Base-by-base conservation (phyloP, 2,113 vertebrate genomes). In the Corydoras maculifer region DNA sequence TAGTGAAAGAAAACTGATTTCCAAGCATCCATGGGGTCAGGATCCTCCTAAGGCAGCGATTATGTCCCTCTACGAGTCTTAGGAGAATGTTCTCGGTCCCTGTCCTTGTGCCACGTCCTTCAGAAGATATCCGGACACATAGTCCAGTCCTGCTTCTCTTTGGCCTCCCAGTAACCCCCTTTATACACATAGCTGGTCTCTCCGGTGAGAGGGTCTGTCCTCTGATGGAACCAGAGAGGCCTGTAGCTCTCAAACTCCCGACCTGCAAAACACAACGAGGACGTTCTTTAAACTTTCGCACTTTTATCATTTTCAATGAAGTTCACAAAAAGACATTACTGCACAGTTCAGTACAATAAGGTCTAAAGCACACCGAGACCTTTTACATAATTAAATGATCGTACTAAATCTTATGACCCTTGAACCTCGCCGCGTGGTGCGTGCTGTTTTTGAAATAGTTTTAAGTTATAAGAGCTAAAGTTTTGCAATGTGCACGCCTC, bases 101-200 rank as follows among this genome's bases (percentile, higher is more conserved):
- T 32, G 10, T 57, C 18, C 50, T 8, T n/a, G 6, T 35, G 35
- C 7, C 1, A 43, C 61, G 53, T 13, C 11, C 25, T 13, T 69
- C 93, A 99, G 91, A 97, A 99, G 90, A 99, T 98, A 82, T 92
- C 83, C 0, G 94, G 92, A 83, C 94, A 97, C 73, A 76, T 62
- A 12, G 82, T 91, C 97, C 97, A 99, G 88, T 98, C 92, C 81
- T 93, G 91, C 72, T 72, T 89, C 32, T 97, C 95, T 86, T 98
- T 98, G 67, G 91, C 78, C 82, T 99, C 97, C 97, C 97, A 98
- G 89, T 99, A 99, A 69, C 95, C 94, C 0, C 97, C 97, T 81
- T 93, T 97, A 84, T 99, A 99, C 73, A 94, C 78, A 30, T 89
- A 99, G 83, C 85, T 89, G 2, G 85, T 92, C 85, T 99, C 96